phyloP scores from a whole-genome alignment of 1,140 invertebrate species.

The Potamilus streckersoni region DNA sequence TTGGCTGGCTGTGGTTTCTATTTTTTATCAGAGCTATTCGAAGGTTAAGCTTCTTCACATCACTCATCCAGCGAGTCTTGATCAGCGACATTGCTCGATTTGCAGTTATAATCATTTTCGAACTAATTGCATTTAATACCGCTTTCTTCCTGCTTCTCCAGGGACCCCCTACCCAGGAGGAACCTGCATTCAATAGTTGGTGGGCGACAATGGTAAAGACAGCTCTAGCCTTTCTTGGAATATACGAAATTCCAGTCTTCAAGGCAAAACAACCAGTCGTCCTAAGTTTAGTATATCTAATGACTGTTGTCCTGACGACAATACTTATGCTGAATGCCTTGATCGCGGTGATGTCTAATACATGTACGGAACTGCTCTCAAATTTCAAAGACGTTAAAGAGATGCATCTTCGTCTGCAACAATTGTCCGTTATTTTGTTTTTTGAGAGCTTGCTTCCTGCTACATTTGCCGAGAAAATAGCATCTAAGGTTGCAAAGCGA shows the following conservation, averaged over 20 bases:
- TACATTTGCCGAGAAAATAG: too few species aligned
- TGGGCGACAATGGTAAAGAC: slow-evolving; percentile 40
- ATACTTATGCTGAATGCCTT: slow-evolving; percentile 51
- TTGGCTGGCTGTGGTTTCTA: slow-evolving; percentile 39
- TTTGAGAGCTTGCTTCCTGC: slow-evolving; percentile 42
- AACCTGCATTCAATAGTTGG: background rate
- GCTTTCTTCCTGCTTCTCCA: slow-evolving; percentile 37
- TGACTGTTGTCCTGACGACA: slow-evolving; percentile 48
- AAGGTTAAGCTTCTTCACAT: slow-evolving; percentile 45
- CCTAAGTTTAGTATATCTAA: slow-evolving; percentile 37
- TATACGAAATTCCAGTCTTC: slow-evolving; percentile 30
- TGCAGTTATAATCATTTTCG: slow-evolving; percentile 34
- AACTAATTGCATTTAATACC: slow-evolving; percentile 44
- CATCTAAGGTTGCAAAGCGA: too few species aligned
- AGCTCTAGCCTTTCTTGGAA: slow-evolving; percentile 45
- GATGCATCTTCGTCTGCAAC: slow-evolving; percentile 37
- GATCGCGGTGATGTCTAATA: slow-evolving; percentile 58
- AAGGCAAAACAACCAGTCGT: slow-evolving; percentile 36
- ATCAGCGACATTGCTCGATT: slow-evolving; percentile 42
- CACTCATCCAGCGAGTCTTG: slow-evolving; percentile 39
- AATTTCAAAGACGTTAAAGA: slow-evolving; percentile 27
- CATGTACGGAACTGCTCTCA: slow-evolving; percentile 43
- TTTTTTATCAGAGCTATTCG: slow-evolving; percentile 38
- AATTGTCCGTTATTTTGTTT: slow-evolving; percentile 41
- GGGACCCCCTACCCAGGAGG: background rate